These are phyloP conservation scores for Hydractinia echinata DNA, from an alignment of 30 jellyfish, hydroid and myxozoan genomes.

Conservation along the genomic window DNA sequence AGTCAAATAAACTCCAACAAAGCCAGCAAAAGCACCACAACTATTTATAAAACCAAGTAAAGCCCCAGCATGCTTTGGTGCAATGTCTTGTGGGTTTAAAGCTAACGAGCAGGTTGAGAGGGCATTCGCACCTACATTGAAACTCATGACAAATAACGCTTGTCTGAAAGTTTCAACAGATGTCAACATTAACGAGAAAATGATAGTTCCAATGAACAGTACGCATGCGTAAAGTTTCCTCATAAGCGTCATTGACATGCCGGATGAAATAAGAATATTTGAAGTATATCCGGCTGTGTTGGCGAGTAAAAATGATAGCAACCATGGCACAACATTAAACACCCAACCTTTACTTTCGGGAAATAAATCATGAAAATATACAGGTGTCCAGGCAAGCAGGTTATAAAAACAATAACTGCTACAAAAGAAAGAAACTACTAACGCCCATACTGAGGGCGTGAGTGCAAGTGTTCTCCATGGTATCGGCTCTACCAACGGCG, in stretches of 20 bases:
- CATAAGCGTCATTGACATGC: slow-evolving; percentile 75
- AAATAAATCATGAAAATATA: slow-evolving; percentile 86
- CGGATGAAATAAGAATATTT: slow-evolving; percentile 38
- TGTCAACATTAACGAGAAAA: slow-evolving; percentile 59
- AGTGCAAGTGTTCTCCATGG: slow-evolving; percentile 65
- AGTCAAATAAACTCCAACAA: slow-evolving; percentile 80
- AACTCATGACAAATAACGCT: slow-evolving; percentile 77
- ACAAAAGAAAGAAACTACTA: slow-evolving; percentile 72
- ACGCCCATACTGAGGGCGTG: slow-evolving; percentile 70
- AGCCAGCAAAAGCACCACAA: slow-evolving; percentile 87
- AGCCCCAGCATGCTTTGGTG: slow-evolving; percentile 95
- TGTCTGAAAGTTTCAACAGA: slow-evolving; percentile 76
- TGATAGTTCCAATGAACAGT: slow-evolving; percentile 56
- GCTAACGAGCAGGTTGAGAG: slow-evolving; percentile 79
- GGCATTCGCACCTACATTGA: slow-evolving; percentile 69
- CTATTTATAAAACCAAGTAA: slow-evolving; percentile 79
- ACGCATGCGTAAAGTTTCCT: slow-evolving; percentile 73
- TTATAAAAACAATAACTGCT: slow-evolving; percentile 64
- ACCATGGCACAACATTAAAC: slow-evolving; percentile 91
- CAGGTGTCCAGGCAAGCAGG: slow-evolving; percentile 89
- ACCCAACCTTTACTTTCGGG: slow-evolving; percentile 98
- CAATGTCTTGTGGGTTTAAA: slow-evolving; percentile 87
- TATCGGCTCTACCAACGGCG: slow-evolving; percentile 26
- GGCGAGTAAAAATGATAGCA: slow-evolving; percentile 51
- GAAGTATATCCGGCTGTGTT: slow-evolving; percentile 60